Conservation (phyloP, 1,140 invertebrate species). For the Heliconius nattereri region DNA sequence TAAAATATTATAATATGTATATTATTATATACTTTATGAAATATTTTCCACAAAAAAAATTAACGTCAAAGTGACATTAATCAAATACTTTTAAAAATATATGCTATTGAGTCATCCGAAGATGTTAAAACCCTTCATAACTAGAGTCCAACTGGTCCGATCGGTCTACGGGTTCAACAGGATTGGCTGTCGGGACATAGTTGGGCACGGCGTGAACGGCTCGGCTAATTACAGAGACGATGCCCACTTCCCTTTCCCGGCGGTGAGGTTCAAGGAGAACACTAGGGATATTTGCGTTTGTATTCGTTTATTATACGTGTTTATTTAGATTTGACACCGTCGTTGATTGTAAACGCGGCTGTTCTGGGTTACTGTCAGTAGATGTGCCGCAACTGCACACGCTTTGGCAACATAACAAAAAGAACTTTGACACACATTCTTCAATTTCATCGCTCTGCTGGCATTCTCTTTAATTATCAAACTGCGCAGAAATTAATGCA, state of each 20-base stretch:
- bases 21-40: no score
- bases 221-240: slow-evolving; percentile 89
- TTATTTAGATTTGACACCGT: no score
- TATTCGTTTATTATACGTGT: slow-evolving; percentile 61
- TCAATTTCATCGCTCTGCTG: no score
- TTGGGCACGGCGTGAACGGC: slow-evolving; percentile 93
- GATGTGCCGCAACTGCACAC: no score
- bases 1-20: no score
- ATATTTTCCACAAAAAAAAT: neutral
- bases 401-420: no score
- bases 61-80: neutral
- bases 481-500: no score
- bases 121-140: slow-evolving; percentile 20
- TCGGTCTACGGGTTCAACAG: slow-evolving; percentile 52
- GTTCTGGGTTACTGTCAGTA: no score
- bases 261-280: slow-evolving; percentile 90
- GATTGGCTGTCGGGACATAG: slow-evolving; percentile 94
- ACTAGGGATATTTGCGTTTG: slow-evolving; percentile 82
- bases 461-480: no score
- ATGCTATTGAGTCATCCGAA: neutral
- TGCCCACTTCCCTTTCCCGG: slow-evolving; percentile 91
- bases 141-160: slow-evolving; percentile 33
- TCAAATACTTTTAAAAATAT: neutral
- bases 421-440: no score
- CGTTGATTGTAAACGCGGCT: no score